These are phyloP conservation scores for Pachycephala philippinensis DNA, from an alignment of 2,113 vertebrate species.

Conservation along the genomic window DNA sequence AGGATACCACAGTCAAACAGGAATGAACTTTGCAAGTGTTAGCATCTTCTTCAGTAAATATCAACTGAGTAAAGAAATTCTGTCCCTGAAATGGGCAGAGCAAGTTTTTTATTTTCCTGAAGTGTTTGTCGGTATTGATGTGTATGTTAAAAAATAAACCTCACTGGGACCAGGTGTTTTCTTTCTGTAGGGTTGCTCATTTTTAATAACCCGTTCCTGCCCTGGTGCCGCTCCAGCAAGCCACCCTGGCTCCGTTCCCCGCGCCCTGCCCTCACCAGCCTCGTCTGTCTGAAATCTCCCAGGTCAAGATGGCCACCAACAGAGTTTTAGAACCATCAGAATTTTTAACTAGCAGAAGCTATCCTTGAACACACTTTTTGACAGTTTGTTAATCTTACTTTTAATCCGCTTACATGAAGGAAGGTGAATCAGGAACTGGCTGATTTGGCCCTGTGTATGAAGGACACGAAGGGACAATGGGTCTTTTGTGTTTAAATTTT, in stretches of 20 bases:
- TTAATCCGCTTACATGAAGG: constrained; percentile 61
- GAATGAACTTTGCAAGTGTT: background rate
- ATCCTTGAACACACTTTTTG: constrained; percentile 55
- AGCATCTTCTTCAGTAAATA: background rate
- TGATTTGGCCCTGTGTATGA: background rate
- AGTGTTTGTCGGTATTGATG: background rate
- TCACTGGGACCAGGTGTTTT: background rate
- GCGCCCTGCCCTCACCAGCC: background rate
- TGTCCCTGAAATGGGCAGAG: background rate
- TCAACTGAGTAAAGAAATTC: background rate
- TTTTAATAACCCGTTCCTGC: background rate
- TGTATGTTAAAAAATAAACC: background rate
- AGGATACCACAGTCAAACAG: background rate
- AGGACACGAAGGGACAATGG: constrained; percentile 31
- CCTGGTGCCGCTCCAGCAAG: background rate
- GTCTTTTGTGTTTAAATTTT: constrained; percentile 68
- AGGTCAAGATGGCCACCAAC: constrained; percentile 64
- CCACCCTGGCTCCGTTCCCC: background rate
- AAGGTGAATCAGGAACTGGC: constrained; percentile 42
- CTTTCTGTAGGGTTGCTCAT: background rate
- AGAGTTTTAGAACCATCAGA: constrained; percentile 52
- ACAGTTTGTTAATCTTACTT: constrained; percentile 66
- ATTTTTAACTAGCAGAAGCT: constrained; percentile 49
- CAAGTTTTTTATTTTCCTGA: background rate
- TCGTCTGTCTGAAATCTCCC: constrained; percentile 40